Conservation (phyloP, 2,797 vertebrate genomes). For the Typhlichthys subterraneus region DNA sequence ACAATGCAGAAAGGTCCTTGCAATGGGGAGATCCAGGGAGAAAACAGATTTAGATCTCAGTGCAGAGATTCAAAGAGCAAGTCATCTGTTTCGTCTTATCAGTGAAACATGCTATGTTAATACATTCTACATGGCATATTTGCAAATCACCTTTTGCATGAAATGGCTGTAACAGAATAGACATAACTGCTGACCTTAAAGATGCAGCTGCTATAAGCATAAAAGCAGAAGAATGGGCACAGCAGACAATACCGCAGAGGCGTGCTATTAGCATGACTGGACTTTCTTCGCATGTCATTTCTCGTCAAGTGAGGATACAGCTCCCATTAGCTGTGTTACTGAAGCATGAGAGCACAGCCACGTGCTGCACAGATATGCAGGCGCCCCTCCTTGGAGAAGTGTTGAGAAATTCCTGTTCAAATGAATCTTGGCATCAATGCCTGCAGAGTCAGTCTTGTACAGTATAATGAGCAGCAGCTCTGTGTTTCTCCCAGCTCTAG, state of each 20-base stretch:
- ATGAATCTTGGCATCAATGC: slow-evolving; percentile 28
- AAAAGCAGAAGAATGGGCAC: no score
- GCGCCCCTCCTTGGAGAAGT: slow-evolving; percentile 17
- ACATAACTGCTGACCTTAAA: no score
- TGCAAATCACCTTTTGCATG: no score
- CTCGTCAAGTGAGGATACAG: slow-evolving; percentile 51
- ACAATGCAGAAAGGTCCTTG: background rate
- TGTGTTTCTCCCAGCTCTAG: slow-evolving; percentile 19
- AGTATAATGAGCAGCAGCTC: slow-evolving; percentile 27
- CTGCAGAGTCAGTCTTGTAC: slow-evolving; percentile 18
- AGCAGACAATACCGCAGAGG: no score
- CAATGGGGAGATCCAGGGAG: background rate
- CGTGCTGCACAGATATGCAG: slow-evolving; percentile 40
- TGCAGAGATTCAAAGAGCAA: no score
- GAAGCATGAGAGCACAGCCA: slow-evolving; percentile 51
- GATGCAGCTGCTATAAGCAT: no score
- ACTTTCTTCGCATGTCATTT: slow-evolving; percentile 49
- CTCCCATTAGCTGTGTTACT: slow-evolving; percentile 70
- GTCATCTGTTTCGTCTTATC: no score
- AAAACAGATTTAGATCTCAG: background rate
- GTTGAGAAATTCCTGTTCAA: slow-evolving; percentile 40
- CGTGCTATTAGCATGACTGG: slow-evolving; percentile 51
- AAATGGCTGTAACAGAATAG: no score
- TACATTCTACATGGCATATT: no score
- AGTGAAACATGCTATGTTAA: no score